Evolutionary conservation across 2,797 vertebrate species (phyloP), one percentile per base, ranked within the genome.

Genomic region (Epinephelus coioides): DNA sequence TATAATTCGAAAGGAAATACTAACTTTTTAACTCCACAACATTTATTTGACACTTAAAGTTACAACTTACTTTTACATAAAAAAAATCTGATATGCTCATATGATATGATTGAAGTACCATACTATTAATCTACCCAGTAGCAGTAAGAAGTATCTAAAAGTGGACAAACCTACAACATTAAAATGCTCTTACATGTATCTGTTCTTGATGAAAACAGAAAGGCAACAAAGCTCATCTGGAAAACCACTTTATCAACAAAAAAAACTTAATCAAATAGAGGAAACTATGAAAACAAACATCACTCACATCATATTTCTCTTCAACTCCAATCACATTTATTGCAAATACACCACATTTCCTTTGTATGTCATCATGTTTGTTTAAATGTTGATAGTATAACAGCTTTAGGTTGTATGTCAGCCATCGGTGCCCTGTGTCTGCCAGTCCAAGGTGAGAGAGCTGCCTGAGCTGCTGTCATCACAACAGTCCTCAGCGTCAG

Each of bases 401-500:
- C 63, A 4, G 25, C 46, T 72, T 5, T 2, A 5, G 47, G 25
- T 51, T 1, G 3, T 34, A 18, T 5, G 54, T 94, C 66, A 88
- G 62, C 82, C 90, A 5, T 93, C 93, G 1, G 91, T 71, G 23
- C 23, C 83, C 4, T 85, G 90, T 6, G 75, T 54, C 57, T 91
- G 90, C 80, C 88, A 94, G 77, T 92, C 89, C 40, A 89, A 73
- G 2, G 88, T 91, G 74, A 89, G 86, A 1, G 92, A 92, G 81
- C 89, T 91, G 47, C 85, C 81, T 0, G 85, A 81, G 62, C 90
- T 90, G 87, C 73, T 84, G 86, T 95, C 92, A 1, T 95, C 92
- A 2, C 93, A 88, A 78, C 88, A 92, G 82, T 93, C 92, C 59
- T 95, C 95, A 0, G 92, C 90, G 4, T 92, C 93, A 0, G 94